Base-by-base conservation (phyloP, 2,888 invertebrate species). In the Allolobophora icterica region DNA sequence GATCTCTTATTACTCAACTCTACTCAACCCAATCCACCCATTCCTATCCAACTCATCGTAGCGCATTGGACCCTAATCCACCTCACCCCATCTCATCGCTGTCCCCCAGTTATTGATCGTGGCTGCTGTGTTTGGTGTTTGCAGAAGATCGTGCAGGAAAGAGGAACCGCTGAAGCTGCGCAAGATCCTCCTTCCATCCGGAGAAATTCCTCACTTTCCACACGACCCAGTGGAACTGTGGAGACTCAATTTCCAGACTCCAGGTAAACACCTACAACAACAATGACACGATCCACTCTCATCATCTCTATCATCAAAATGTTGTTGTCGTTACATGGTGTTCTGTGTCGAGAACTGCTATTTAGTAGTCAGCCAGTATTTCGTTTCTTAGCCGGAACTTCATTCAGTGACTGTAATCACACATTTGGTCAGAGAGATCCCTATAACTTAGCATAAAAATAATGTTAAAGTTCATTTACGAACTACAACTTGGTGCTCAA, bases 211-310 rank as follows among this genome's bases (percentile, higher is more conserved):
- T 8, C 93, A 95, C 30, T 95, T 98, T 83, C 98, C 98, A 0
- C 97, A 97, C 90, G 99, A 99, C 96, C 99, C 99, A 0, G 99
- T 99, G 0, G 99, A 99, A 96, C 98, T 99, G 97, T 96, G 99
- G 92, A 96, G 99, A 91, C 96, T 99, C 92, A 98, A 99, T 95
- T 99, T 98, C 96, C 98, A 99, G 96, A 98, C 99, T 0, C 99
- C 98, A 35, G 99, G 95, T 95, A 38, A n/a, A 35, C 1, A 42
- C n/a, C 24, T 1, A 21, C 89, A 13, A 17, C 40, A 11, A 24
- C 89, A 3, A 40, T 30, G 15, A 1, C 8, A 45, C 19, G 42
- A 89, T 45, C 90, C 71, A 11, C n/a, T 71, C n/a, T 71, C 71
- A n/a, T 71, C 71, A n/a, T 30, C 8, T 5, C 4, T 58, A 4